Conservation (phyloP, 2,888 invertebrate genomes). For the Rosalia funebris region DNA sequence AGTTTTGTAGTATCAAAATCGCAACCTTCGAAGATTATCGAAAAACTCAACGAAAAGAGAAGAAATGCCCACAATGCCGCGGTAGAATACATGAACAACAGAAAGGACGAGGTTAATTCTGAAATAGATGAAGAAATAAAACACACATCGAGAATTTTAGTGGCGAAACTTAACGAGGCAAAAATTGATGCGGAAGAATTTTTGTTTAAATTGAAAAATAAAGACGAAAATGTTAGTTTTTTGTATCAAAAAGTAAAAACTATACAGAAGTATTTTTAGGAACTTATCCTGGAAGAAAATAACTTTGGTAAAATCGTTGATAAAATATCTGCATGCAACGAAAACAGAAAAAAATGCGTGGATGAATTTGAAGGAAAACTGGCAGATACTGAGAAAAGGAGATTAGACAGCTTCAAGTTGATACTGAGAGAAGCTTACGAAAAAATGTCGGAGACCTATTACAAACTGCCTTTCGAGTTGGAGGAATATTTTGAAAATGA, state of each 20-base stretch:
- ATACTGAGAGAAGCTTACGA: constrained; percentile 50
- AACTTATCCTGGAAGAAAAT: constrained; percentile 29
- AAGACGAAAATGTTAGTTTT: constrained; percentile 23
- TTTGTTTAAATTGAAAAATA: constrained; percentile 22
- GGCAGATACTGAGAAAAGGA: constrained; percentile 45
- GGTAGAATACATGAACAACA: constrained; percentile 38
- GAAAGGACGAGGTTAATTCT: constrained; percentile 42
- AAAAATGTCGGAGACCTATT: constrained; percentile 49
- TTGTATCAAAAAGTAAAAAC: constrained; percentile 11
- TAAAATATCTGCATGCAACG: constrained; percentile 28
- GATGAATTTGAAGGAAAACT: constrained; percentile 44
- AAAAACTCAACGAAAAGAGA: constrained; percentile 40
- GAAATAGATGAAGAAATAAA: constrained; percentile 47
- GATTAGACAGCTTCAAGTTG: constrained; percentile 49
- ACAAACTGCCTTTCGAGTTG: constrained; percentile 52
- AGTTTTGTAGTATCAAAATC: constrained; percentile 32
- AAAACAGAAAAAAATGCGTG: constrained; percentile 35
- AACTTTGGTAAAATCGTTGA: constrained; percentile 29
- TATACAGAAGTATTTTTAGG: constrained; percentile 21
- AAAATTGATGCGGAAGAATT: constrained; percentile 36
- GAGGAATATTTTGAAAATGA: constrained; percentile 56
- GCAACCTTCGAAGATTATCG: constrained; percentile 35
- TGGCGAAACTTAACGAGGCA: constrained; percentile 30
- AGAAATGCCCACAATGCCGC: constrained; percentile 41
- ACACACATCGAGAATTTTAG: constrained; percentile 38